Percentiles rank a stretch among this genome's conserved stretches.
Conservation (phyloP, 2,888 invertebrate genomes). For the Diadromus collaris region DNA sequence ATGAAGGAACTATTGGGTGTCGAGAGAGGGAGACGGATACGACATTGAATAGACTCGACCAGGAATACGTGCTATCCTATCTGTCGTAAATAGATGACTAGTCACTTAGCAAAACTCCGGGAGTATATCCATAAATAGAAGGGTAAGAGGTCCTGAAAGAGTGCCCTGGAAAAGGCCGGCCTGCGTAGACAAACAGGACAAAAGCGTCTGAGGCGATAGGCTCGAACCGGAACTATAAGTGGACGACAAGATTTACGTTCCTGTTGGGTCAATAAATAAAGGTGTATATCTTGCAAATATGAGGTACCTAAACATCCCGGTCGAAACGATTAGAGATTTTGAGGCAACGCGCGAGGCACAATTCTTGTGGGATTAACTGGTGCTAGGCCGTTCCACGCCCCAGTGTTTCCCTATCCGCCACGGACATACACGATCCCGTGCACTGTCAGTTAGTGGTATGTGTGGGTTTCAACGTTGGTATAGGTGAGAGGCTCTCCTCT, state of each 20-base stretch:
- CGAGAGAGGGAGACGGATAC: conserved; percentile 1
- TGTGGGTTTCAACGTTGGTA: background rate
- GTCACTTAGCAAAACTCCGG: background rate
- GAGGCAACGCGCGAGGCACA: background rate
- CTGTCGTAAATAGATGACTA: background rate
- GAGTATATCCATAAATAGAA: background rate
- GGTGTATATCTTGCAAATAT: too few relatives aligned
- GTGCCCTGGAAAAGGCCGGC: background rate
- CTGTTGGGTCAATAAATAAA: too few relatives aligned
- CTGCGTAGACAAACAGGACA: background rate
- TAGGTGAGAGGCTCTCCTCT: conserved; percentile 24
- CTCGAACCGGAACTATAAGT: too few relatives aligned
- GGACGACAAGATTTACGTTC: too few relatives aligned
- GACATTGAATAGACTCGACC: background rate
- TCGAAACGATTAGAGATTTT: background rate
- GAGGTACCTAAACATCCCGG: background rate
- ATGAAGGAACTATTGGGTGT: conserved; percentile 36
- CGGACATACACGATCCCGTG: conserved; percentile 7
- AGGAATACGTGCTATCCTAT: conserved; percentile 3
- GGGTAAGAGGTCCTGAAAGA: background rate
- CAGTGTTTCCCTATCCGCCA: background rate
- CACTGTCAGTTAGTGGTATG: conserved; percentile 10
- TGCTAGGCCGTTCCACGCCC: conserved; percentile 1
- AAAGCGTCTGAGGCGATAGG: background rate
- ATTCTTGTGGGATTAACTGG: conserved; percentile 9